Conservation (phyloP, 2,113 vertebrate genomes). For the Gnathochromis pfefferi region DNA sequence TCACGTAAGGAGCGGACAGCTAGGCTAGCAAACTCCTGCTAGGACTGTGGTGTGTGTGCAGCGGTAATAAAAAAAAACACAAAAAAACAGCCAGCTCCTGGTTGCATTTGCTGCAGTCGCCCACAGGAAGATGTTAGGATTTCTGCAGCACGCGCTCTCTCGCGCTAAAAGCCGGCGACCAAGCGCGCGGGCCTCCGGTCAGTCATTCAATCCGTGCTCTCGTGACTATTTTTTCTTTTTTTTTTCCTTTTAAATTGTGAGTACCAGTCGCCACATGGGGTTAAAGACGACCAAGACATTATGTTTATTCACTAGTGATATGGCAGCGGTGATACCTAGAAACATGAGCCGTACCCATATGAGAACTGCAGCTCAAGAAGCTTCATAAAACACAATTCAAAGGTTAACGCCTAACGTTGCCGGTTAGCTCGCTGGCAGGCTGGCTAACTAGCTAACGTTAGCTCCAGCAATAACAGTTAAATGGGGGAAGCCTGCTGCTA, state of each 20-base stretch:
- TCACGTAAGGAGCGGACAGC: constrained; percentile 9
- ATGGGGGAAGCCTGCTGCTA: constrained; percentile 48
- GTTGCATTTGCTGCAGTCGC: constrained; percentile 57
- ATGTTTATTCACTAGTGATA: background rate
- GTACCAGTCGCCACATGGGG: background rate
- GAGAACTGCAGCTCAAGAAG: background rate
- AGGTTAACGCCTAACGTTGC: background rate
- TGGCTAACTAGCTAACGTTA: constrained; percentile 37
- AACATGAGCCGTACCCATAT: background rate
- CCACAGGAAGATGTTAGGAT: constrained; percentile 39
- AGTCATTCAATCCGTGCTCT: constrained; percentile 37
- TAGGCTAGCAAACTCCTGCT: background rate
- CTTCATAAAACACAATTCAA: background rate
- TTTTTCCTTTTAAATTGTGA: background rate
- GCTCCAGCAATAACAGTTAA: constrained; percentile 58
- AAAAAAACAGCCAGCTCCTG: background rate
- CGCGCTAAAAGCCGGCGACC: constrained; percentile 43
- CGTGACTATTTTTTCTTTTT: background rate
- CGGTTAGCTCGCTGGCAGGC: background rate
- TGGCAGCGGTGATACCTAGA: background rate
- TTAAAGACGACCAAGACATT: background rate
- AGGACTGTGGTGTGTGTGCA: background rate
- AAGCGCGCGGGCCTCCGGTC: constrained; percentile 25
- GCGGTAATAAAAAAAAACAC: background rate
- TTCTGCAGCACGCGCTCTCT: constrained; percentile 54